Percentiles rank a stretch among this genome's conserved stretches.
Evolutionary conservation across 2,888 invertebrate genomes (phyloP).

Genomic region (Caenorhabditis drosophilae): DNA sequence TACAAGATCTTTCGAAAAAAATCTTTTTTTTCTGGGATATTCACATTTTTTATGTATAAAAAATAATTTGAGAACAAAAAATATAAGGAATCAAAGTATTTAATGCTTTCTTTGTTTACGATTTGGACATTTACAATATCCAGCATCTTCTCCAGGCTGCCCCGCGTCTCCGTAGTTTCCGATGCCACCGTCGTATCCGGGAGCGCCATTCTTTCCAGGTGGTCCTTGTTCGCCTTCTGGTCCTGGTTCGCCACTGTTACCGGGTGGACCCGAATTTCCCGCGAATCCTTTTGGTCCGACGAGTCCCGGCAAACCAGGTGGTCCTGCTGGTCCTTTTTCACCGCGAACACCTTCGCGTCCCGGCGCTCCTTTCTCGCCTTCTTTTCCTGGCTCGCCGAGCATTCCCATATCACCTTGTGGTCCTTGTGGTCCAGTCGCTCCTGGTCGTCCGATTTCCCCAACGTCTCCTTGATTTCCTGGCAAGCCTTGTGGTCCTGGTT

Average conservation of each 20-base stretch:
- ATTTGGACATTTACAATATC: constrained; percentile 52
- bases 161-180: constrained; percentile 69
- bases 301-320: constrained; percentile 72
- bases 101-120: constrained; percentile 35
- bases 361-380: constrained; percentile 57
- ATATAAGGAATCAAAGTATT: constrained; percentile 1
- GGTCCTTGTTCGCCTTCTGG: constrained; percentile 73
- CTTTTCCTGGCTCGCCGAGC: constrained; percentile 47
- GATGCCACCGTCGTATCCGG: constrained; percentile 66
- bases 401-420: constrained; percentile 68
- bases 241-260: constrained; percentile 75
- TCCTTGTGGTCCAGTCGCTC: constrained; percentile 68
- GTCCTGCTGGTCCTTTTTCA: constrained; percentile 65
- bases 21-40: no score
- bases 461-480: constrained; percentile 68
- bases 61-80: no score
- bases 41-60: no score
- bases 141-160: constrained; percentile 61
- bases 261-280: constrained; percentile 72
- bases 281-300: constrained; percentile 66
- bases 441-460: constrained; percentile 70
- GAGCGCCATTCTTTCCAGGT: constrained; percentile 72
- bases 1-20: no score
- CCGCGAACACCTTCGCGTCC: constrained; percentile 73
- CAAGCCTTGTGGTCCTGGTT: constrained; percentile 63